phyloP scores from a whole-genome alignment of 1,140 invertebrate genomes.

The Thaumetopoea pityocampa region DNA sequence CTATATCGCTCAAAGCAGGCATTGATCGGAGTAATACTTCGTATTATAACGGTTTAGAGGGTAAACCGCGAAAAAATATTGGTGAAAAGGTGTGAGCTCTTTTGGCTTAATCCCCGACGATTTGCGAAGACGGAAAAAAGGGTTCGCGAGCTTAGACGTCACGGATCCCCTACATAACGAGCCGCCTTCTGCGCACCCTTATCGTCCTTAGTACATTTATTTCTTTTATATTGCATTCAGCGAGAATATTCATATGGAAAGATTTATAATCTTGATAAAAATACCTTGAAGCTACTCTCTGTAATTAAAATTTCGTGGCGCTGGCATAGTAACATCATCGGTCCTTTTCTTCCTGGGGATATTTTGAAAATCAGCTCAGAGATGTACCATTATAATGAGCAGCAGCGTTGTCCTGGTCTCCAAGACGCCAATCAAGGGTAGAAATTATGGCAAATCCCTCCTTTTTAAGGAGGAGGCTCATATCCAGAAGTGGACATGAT shows the following conservation, averaged over 20 bases:
- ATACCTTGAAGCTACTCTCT: too few species aligned
- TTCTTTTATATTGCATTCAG: conserved; percentile 48
- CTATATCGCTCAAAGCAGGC: conserved; percentile 29
- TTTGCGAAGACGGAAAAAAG: conserved; percentile 71
- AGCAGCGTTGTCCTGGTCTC: too few species aligned
- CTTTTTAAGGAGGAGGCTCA: too few species aligned
- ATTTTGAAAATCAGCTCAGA: too few species aligned
- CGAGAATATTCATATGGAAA: conserved; percentile 39
- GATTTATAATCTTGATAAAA: conserved; percentile 5
- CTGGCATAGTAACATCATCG: too few species aligned
- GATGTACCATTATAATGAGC: too few species aligned
- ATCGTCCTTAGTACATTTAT: conserved; percentile 53
- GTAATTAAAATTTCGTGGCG: too few species aligned
- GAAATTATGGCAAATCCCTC: too few species aligned
- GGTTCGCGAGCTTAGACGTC: conserved; percentile 51
- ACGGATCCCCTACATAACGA: conserved; percentile 47
- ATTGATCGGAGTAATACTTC: conserved; percentile 46
- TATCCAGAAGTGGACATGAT: too few species aligned
- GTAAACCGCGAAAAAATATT: conserved; percentile 64
- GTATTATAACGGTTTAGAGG: conserved; percentile 47
- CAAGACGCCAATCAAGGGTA: too few species aligned
- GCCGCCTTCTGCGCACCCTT: conserved; percentile 46
- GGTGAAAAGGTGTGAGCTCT: conserved; percentile 63
- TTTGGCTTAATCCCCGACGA: conserved; percentile 65
- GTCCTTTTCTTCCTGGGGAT: too few species aligned